These are phyloP conservation scores for Elymnias hypermnestra DNA, from an alignment of 1,140 invertebrate genomes.

Conservation along the genomic window DNA sequence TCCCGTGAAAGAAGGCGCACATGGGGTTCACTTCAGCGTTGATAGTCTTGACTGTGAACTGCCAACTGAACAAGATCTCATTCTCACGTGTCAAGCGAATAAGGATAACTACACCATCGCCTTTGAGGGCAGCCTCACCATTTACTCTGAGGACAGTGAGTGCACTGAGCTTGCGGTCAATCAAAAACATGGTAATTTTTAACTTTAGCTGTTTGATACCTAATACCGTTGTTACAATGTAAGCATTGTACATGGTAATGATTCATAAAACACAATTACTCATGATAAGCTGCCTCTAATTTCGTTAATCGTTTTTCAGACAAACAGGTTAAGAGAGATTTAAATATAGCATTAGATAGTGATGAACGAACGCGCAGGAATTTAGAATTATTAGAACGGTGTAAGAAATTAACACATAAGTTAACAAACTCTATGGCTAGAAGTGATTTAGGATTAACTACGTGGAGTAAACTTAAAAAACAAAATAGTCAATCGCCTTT, in stretches of 20 bases:
- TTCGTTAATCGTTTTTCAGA: constrained; percentile 51
- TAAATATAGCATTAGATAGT: constrained; percentile 62
- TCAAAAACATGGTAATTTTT: too few species aligned
- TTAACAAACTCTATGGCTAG: constrained; percentile 87
- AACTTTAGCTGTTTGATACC: too few species aligned
- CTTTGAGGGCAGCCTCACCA: constrained; percentile 91
- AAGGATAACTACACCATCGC: constrained; percentile 97
- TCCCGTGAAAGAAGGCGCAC: constrained; percentile 88
- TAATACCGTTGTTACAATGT: constrained; percentile 33
- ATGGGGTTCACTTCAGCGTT: constrained; percentile 88
- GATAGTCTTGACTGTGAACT: constrained; percentile 93
- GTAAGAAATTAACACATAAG: constrained; percentile 72
- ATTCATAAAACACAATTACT: constrained; percentile 32
- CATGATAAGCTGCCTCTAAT: constrained; percentile 37
- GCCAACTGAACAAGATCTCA: constrained; percentile 85
- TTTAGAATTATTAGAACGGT: constrained; percentile 73
- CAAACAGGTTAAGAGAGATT: constrained; percentile 65
- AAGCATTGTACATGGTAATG: constrained; percentile 25
- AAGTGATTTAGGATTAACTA: constrained; percentile 89
- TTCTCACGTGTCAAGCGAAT: constrained; percentile 92
- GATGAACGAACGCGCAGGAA: constrained; percentile 75
- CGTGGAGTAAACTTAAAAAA: constrained; percentile 89
- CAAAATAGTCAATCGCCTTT: constrained; percentile 70
- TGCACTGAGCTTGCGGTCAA: constrained; percentile 64
- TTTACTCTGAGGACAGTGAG: constrained; percentile 89